A percentile compares a stretch with the other conserved stretches of the same genome.
Conservation (phyloP, 2,113 vertebrate species). For the Ploceus nigricollis region DNA sequence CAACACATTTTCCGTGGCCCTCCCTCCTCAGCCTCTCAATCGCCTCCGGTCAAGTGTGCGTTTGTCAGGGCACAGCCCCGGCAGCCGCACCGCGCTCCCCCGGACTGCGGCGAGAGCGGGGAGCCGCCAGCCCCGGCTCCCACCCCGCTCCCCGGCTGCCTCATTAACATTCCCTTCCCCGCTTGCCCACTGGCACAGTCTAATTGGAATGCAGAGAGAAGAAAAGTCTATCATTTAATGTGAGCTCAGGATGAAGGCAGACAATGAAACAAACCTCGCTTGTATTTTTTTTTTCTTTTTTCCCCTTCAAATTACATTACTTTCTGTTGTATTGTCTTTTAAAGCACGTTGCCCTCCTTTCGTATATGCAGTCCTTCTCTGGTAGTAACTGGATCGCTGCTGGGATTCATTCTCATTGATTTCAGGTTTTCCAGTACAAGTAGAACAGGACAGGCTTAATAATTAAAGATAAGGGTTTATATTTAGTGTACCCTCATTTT, state of each 20-base stretch:
- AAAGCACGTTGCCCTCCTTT: background rate
- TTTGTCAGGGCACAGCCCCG: background rate
- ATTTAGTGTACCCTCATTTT: conserved; percentile 29
- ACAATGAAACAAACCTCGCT: background rate
- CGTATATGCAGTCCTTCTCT: background rate
- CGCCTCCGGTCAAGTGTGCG: background rate
- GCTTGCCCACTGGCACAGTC: conserved; percentile 56
- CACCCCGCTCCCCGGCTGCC: background rate
- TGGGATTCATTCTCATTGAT: background rate
- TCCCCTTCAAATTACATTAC: background rate
- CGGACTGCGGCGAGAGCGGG: background rate
- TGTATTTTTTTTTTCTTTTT: background rate
- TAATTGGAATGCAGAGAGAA: conserved; percentile 73
- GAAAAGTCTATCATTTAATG: conserved; percentile 60
- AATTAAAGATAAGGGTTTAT: background rate
- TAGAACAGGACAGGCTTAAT: conserved; percentile 2
- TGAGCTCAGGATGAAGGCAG: background rate
- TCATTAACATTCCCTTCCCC: conserved; percentile 70
- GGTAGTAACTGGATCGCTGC: background rate
- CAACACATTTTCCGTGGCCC: background rate
- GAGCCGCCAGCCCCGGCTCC: background rate
- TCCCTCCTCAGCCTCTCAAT: background rate
- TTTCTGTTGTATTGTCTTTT: background rate
- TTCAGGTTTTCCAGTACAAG: background rate
- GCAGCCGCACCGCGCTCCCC: background rate